Evolutionary conservation across 2,113 vertebrate species (phyloP).

Genomic region (Pao palembangensis): DNA sequence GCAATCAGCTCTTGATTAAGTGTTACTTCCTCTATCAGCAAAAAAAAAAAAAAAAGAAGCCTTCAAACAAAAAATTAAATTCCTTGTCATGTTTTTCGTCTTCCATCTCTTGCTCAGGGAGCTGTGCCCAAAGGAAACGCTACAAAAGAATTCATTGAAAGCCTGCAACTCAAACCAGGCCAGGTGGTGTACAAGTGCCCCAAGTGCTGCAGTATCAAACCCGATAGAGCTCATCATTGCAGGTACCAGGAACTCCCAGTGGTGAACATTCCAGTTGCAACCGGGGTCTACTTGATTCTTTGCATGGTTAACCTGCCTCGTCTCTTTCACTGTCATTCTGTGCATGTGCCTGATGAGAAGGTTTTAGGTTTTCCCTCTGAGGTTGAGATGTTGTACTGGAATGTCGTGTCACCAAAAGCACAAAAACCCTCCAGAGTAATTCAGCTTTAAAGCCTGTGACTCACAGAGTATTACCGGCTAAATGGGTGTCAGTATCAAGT

Average conservation of each 20-base stretch:
- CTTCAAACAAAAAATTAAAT: background rate
- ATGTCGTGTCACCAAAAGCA: constrained; percentile 40
- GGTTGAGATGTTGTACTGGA: constrained; percentile 21
- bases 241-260: constrained; percentile 72
- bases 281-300: too few species aligned
- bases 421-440: constrained; percentile 44
- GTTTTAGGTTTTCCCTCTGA: constrained; percentile 28
- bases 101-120: constrained; percentile 72
- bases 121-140: constrained; percentile 98
- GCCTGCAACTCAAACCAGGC: constrained; percentile 93
- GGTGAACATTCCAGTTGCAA: too few species aligned
- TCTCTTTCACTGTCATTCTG: background rate
- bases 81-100: background rate
- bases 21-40: too few species aligned
- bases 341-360: constrained; percentile 11
- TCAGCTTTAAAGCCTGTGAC: constrained; percentile 42
- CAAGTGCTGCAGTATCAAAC: constrained; percentile 99
- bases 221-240: constrained; percentile 97
- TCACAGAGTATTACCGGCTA: constrained; percentile 9
- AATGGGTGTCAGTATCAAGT: background rate
- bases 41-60: too few species aligned
- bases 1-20: too few species aligned
- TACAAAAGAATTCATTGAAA: constrained; percentile 98
- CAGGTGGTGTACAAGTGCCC: constrained; percentile 99
- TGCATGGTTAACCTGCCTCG: constrained; percentile 2